phyloP scores from a whole-genome alignment of 1,140 invertebrate species.

The Patella vulgata region DNA sequence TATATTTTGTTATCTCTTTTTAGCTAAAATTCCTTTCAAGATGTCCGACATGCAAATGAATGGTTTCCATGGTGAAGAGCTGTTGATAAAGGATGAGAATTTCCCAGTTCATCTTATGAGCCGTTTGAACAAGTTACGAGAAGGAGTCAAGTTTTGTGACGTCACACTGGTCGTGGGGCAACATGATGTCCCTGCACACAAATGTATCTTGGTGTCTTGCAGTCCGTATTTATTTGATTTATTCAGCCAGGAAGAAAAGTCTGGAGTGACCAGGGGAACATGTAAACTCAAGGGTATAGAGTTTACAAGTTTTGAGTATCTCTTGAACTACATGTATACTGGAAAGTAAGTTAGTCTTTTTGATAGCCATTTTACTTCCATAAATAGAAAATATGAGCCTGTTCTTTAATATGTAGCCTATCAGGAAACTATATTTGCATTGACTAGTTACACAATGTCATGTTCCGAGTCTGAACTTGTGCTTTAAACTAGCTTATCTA shows the following conservation, averaged over 20 bases:
- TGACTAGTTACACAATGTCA: neutral
- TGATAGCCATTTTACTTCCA: neutral
- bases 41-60: too few species aligned
- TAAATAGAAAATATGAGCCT: neutral
- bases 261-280: neutral
- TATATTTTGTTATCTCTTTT: too few species aligned
- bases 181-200: conserved; percentile 79
- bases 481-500: too few species aligned
- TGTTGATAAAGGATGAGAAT: too few species aligned
- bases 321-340: conserved; percentile 86
- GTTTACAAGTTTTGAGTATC: conserved; percentile 75
- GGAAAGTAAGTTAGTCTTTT: conserved; percentile 64
- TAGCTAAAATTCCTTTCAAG: too few species aligned
- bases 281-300: conserved; percentile 72
- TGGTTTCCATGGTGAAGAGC: too few species aligned
- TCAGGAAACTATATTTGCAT: neutral
- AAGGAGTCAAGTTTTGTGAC: conserved; percentile 83
- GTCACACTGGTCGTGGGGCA: conserved; percentile 78
- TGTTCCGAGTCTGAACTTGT: too few species aligned
- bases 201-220: conserved; percentile 79
- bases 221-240: conserved; percentile 82
- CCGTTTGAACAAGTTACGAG: conserved; percentile 76
- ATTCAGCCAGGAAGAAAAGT: conserved; percentile 69
- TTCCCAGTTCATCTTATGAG: conserved; percentile 14
- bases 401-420: neutral